Base-by-base conservation (phyloP, 2,888 invertebrate species). In the Troilus luridus region DNA sequence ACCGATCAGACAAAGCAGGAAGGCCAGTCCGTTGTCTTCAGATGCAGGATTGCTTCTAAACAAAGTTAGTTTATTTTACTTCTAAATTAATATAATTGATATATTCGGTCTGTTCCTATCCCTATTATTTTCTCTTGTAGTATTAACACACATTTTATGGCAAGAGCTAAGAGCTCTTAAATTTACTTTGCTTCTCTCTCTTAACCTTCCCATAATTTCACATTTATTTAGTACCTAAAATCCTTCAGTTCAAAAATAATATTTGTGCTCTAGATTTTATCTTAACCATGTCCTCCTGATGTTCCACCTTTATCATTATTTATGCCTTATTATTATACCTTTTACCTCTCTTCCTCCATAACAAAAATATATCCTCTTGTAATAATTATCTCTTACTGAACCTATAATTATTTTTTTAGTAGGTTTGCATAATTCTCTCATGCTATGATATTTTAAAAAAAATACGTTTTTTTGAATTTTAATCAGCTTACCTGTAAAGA, bases 11-110 rank as follows among this genome's bases (percentile, higher is more conserved):
- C 96, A 0, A 98, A 98, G 17, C 96, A 97, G 92, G 99, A 99
- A 95, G 99, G 99, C 85, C 97, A 98, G 94, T 96, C 98, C 8
- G 98, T 98, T 77, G 97, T 97, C 91, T 99, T 99, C 95, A 96
- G 96, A 93, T 98, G 98, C 94, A 97, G 97, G 94, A 97, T 98
- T 88, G 95, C 96, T 90, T 98, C 97, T 77, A 97, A 98, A 94
- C 98, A 95, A 91, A 94, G 95, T 95, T 93, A 93, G 93, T 92
- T 10, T 54, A 21, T 58, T 19, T 60, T 24, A n/a, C 41, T 58
- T 1, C 21, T 89, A 10, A 72, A 24, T 3, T 24, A 21, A 58
- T 19, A 58, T 88, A 12, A 85, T 58, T 85, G 24, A 24, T 81
- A 54, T 6, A 11, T 41, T 54, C n/a, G 17, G 11, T n/a, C 64